phyloP scores from a whole-genome alignment of 2,888 invertebrate genomes.

The Agrochola lychnidis region DNA sequence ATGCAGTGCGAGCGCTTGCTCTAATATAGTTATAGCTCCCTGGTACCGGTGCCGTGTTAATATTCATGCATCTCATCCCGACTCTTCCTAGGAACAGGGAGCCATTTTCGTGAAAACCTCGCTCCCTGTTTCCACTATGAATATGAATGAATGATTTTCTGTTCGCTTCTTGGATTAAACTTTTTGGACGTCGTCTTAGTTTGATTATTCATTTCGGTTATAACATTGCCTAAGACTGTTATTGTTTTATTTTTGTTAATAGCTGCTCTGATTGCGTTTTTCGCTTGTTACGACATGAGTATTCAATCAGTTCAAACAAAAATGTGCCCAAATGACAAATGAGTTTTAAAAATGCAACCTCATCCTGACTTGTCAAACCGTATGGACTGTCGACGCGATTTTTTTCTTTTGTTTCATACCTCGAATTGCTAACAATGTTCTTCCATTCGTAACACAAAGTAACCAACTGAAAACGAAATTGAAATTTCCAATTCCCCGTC shows the following conservation, averaged over 20 bases:
- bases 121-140: constrained; percentile 84
- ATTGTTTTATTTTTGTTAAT: constrained; percentile 25
- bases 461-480: constrained; percentile 82
- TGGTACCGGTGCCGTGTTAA: constrained; percentile 86
- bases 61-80: constrained; percentile 90
- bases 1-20: constrained; percentile 83
- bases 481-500: constrained; percentile 86
- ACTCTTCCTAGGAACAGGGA: constrained; percentile 84
- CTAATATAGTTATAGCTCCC: constrained; percentile 88
- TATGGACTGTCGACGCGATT: constrained; percentile 26
- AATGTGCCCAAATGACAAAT: constrained; percentile 30
- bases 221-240: constrained; percentile 21
- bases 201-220: constrained; percentile 61
- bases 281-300: background rate
- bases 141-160: constrained; percentile 89
- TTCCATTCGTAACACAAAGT: constrained; percentile 79
- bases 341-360: constrained; percentile 45
- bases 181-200: constrained; percentile 72
- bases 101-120: constrained; percentile 89
- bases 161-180: constrained; percentile 86
- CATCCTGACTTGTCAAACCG: constrained; percentile 51
- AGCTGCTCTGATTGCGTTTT: background rate
- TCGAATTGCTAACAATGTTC: constrained; percentile 65
- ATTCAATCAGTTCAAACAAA: constrained; percentile 16
- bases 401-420: constrained; percentile 53